Base-by-base conservation (phyloP, 2,113 vertebrate species). In the Cricetomys ansorgei region DNA sequence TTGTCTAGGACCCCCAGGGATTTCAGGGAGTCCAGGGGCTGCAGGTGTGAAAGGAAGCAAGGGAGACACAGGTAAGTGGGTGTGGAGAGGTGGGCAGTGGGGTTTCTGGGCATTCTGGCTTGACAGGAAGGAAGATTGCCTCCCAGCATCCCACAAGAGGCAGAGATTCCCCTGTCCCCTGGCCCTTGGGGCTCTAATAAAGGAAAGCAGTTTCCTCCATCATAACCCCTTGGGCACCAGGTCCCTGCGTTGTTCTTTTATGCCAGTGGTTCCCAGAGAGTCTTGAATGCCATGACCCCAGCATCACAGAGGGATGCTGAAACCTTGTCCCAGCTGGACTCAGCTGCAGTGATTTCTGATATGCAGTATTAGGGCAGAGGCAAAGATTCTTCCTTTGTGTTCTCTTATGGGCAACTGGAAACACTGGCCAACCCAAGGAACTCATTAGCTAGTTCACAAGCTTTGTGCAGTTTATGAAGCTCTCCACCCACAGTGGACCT, bases 41-140 rank as follows among this genome's bases (percentile, higher is more conserved):
- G 0, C 34, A 40, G 98, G 98, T 50, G 0, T 8, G 85, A 94
- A 88, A 37, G 98, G 98, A 94, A 96, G 9, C 89, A 98, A 84
- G 84, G 98, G 98, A 3, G 97, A 97, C n/a, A 17, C 89, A 98
- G 98, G 98, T 98, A 97, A 97, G 37, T 48, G 50, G 40, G 23
- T 37, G 8, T n/a, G 10, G 73, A 45, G 1, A 12, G 13, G 70
- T 19, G 16, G 13, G 40, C 34, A 3, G 13, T 8, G 6, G 7
- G 45, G 40, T 16, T 80, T 1, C 15, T 34, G 50, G 53, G n/a
- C 65, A 34, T 43, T 77, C 48, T 15, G 3, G 29, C 37, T 7
- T 8, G 16, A 77, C 7, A 29, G 15, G 16, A 57, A 48, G 9
- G 16, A 69, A 1, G 31, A 37, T 62, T 17, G 70, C 17, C 16